Evolutionary conservation across 23 tunicate genomes (phyloP).

Genomic region (Trididemnum miniatum): DNA sequence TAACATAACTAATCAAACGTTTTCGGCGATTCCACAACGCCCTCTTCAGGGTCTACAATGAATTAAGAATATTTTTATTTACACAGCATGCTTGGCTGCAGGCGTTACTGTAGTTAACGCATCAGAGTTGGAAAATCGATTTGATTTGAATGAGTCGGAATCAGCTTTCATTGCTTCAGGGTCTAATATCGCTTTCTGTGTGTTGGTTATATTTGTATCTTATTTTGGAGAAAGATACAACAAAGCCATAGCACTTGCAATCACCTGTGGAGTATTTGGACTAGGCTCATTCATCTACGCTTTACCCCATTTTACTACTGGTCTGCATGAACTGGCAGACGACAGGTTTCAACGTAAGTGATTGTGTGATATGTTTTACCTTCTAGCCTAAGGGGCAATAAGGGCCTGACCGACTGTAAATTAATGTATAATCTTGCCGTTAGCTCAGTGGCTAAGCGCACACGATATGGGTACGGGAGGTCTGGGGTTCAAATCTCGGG

Average conservation of each 20-base stretch:
- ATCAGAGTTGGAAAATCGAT: constrained; percentile 68
- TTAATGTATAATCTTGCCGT: no score
- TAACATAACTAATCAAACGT: no score
- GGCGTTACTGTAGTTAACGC: constrained; percentile 70
- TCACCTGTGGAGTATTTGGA: constrained; percentile 43
- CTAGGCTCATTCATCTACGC: constrained; percentile 61
- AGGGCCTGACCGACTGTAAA: no score
- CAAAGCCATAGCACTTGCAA: constrained; percentile 47
- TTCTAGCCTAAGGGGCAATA: no score
- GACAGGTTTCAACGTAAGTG: constrained; percentile 1
- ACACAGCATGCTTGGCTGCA: constrained; percentile 8
- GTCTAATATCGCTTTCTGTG: constrained; percentile 81
- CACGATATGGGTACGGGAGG: no score
- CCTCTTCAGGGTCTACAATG: no score
- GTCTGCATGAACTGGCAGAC: constrained; percentile 21
- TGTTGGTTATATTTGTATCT: constrained; percentile 57
- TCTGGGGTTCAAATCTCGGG: no score
- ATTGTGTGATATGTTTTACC: no score
- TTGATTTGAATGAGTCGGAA: constrained; percentile 60
- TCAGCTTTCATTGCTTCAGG: no score
- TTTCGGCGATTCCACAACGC: no score
- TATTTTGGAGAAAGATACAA: constrained; percentile 52
- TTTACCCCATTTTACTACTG: constrained; percentile 76
- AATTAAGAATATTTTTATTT: no score
- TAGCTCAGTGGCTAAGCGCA: no score